These are phyloP conservation scores for Aleiodes alternator DNA, from an alignment of 2,888 invertebrate genomes.

Conservation along the genomic window DNA sequence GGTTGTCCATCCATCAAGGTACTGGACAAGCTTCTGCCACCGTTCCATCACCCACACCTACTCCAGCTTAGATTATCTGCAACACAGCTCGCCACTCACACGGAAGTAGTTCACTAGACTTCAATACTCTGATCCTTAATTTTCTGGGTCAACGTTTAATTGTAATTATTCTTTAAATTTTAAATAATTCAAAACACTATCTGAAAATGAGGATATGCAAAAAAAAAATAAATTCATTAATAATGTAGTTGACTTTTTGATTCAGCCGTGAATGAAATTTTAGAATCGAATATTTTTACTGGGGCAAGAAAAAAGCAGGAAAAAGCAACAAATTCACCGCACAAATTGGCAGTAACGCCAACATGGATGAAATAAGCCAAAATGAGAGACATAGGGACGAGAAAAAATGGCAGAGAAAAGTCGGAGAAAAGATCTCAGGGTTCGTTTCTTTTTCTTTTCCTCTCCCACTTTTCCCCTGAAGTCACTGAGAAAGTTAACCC, in stretches of 20 bases:
- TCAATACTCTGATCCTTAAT: constrained; percentile 39
- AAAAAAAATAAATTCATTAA: no score
- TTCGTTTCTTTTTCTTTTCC: no score
- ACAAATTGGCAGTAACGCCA: constrained; percentile 59
- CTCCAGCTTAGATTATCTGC: constrained; percentile 62
- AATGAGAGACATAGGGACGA: constrained; percentile 35
- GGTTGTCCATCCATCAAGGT: constrained; percentile 64
- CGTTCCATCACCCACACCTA: constrained; percentile 60
- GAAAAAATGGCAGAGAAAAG: constrained; percentile 34
- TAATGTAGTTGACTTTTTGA: background rate
- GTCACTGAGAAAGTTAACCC: constrained; percentile 51
- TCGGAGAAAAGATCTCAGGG: constrained; percentile 32
- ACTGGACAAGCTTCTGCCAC: constrained; percentile 61
- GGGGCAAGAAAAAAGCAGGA: background rate
- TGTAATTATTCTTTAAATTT: constrained; percentile 36
- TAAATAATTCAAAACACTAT: background rate
- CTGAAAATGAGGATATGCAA: no score
- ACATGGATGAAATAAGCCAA: constrained; percentile 41
- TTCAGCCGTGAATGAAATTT: constrained; percentile 22
- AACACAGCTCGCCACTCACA: constrained; percentile 48
- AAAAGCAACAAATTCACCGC: constrained; percentile 44
- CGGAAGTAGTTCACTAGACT: constrained; percentile 53
- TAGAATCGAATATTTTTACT: constrained; percentile 19
- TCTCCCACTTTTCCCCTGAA: constrained; percentile 43
- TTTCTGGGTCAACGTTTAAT: background rate